Evolutionary conservation across 2,888 invertebrate species (phyloP).

Genomic region (Pandemis corylana): DNA sequence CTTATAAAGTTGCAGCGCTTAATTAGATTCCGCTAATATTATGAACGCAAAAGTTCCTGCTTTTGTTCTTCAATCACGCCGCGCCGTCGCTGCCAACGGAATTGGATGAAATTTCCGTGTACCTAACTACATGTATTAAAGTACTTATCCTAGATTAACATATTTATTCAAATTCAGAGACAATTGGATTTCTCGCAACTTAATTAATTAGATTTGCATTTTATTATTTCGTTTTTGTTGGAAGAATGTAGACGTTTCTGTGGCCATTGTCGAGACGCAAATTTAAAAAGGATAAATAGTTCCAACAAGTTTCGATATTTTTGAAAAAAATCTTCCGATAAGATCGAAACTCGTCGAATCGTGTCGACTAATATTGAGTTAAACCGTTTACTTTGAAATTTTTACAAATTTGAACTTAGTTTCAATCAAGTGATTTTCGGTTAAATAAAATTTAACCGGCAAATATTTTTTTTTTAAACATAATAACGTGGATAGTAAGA

Average conservation of each 20-base stretch:
- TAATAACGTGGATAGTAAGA: too few relatives aligned
- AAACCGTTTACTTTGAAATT: too few relatives aligned
- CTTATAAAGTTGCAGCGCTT: slow-evolving; percentile 5
- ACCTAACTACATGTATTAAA: background rate
- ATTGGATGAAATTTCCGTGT: background rate
- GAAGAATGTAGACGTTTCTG: background rate
- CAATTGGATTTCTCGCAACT: background rate
- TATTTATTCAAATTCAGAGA: background rate
- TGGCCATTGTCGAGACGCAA: background rate
- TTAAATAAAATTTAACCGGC: too few relatives aligned
- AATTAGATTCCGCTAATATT: slow-evolving; percentile 9
- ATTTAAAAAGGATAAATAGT: too few relatives aligned
- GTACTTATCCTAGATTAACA: background rate
- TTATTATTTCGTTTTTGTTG: background rate
- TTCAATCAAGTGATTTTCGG: too few relatives aligned
- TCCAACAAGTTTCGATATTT: too few relatives aligned
- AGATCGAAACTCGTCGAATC: too few relatives aligned
- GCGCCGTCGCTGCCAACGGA: slow-evolving; percentile 2
- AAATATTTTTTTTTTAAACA: too few relatives aligned
- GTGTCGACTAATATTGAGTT: too few relatives aligned
- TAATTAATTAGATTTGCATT: background rate
- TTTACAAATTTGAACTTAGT: too few relatives aligned
- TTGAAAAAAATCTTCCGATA: too few relatives aligned
- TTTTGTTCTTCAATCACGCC: slow-evolving; percentile 11
- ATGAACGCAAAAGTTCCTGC: slow-evolving; percentile 1